Base-by-base conservation (phyloP, 2,797 vertebrate genomes). In the Clarias fuscus region DNA sequence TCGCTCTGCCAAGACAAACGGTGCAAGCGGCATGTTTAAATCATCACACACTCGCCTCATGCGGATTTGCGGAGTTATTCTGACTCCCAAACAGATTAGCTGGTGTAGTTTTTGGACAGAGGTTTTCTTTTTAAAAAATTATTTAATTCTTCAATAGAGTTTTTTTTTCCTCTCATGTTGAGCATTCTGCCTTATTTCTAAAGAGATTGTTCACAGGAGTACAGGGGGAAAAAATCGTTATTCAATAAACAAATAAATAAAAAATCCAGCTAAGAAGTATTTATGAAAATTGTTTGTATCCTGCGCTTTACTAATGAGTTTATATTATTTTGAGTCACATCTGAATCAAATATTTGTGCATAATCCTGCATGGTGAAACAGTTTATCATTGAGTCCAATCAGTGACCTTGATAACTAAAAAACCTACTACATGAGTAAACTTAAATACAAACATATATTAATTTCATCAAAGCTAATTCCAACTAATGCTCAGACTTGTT, bases 1-100 rank as follows among this genome's bases (percentile, higher is more conserved):
- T 61, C 82, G 7, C 70, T 40, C 68, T 62, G 77, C 58, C 77
- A 79, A 62, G 78, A 65, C 78, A 80, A 80, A 80, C 78, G 7
- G 30, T 37, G 2, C 56, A 37, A 61, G 14, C 33, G 20, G 58
- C 58, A 62, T 64, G 78, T 80, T 80, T 80, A 80, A 80, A 64
- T 65, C 78, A 24, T 43, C 78, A 65, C 78, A 80, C 37, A 10
- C 33, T 43, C 14, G 58, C 61, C 61, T 64, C 13, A 2, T 22
- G 78, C 2, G 61, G 78, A 64, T 78, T 27, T 5, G 59, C 2
- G 2, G 33, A n/a, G 33, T 17, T 27, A 8, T 27, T 80, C 22
- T 7, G 40, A 65, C 79, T 81, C 79, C 67, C 62, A 27, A 27
- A 48, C 37, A 64, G 40, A 81, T 65, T 27, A 17, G 15, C 62